Conservation (phyloP, 2,113 vertebrate genomes). For the Rhadina sibilatrix region DNA sequence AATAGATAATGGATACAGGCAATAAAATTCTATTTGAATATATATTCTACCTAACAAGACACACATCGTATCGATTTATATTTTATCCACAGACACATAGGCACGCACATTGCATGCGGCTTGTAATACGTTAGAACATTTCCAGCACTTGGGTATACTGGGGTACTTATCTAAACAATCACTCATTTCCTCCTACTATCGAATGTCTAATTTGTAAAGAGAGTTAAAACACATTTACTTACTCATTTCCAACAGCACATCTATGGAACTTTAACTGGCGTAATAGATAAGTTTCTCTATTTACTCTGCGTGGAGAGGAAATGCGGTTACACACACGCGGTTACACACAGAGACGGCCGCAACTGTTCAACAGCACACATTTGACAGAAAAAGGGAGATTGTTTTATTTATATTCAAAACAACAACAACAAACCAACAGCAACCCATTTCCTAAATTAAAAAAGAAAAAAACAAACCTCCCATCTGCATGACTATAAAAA, state of each 20-base stretch:
- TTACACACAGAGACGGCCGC: not conserved
- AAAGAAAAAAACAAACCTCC: not conserved
- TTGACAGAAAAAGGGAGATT: not conserved
- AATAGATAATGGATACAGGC: constrained; percentile 25
- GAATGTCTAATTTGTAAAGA: constrained; percentile 55
- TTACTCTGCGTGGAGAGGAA: constrained; percentile 28
- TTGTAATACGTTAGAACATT: constrained; percentile 14
- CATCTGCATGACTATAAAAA: not conserved
- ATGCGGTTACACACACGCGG: constrained; percentile 14
- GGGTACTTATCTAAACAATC: constrained; percentile 59
- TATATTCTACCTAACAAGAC: constrained; percentile 54
- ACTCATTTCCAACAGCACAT: constrained; percentile 32
- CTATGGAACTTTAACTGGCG: constrained; percentile 25
- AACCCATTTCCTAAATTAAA: not conserved
- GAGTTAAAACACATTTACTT: constrained; percentile 57
- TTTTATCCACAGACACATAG: not conserved
- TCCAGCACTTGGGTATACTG: constrained; percentile 31
- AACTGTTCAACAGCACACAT: not conserved
- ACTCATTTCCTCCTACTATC: constrained; percentile 58
- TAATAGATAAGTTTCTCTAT: constrained; percentile 58
- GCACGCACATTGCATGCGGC: not conserved
- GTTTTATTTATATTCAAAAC: not conserved
- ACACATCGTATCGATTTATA: constrained; percentile 48
- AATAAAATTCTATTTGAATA: constrained; percentile 54
- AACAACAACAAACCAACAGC: not conserved